phyloP scores from a whole-genome alignment of 92 coral and sea anemone genomes.

The Pocillopora meandrina region DNA sequence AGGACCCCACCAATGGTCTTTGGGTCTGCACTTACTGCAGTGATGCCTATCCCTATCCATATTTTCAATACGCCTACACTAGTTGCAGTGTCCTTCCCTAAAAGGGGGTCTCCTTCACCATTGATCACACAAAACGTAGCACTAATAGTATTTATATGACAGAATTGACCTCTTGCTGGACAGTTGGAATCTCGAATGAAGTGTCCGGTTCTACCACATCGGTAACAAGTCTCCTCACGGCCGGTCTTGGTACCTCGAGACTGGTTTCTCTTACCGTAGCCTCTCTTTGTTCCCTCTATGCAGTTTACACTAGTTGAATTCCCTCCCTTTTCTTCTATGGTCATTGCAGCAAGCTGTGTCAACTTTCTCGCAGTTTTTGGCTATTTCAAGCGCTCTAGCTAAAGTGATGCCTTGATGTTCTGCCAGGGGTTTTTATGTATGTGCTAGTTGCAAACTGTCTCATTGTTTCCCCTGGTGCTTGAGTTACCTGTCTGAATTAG shows the following conservation, averaged over 20 bases:
- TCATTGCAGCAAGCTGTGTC: conserved; percentile 29
- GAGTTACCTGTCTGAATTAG: conserved; percentile 50
- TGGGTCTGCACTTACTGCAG: background rate
- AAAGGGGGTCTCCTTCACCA: conserved; percentile 34
- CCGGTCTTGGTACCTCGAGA: too few relatives aligned
- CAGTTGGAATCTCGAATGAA: conserved; percentile 36
- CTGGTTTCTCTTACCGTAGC: conserved; percentile 7
- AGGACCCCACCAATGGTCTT: too few relatives aligned
- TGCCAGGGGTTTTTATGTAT: conserved; percentile 5
- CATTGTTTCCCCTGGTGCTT: conserved; percentile 42
- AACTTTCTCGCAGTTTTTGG: conserved; percentile 37
- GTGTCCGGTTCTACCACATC: conserved; percentile 41
- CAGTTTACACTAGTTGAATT: conserved; percentile 13
- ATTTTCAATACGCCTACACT: conserved; percentile 36
- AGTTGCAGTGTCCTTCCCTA: conserved; percentile 42
- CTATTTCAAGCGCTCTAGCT: conserved; percentile 17
- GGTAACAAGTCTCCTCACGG: too few relatives aligned
- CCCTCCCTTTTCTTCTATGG: conserved; percentile 1
- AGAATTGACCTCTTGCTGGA: conserved; percentile 50
- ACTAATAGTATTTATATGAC: conserved; percentile 23
- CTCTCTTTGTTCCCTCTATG: conserved; percentile 9
- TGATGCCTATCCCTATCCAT: conserved; percentile 30
- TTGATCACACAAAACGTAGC: conserved; percentile 46
- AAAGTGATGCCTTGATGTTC: conserved; percentile 32
- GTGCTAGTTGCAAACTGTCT: conserved; percentile 40